Evolutionary conservation across 2,113 vertebrate genomes (phyloP).

Genomic region (Galeopterus variegatus): DNA sequence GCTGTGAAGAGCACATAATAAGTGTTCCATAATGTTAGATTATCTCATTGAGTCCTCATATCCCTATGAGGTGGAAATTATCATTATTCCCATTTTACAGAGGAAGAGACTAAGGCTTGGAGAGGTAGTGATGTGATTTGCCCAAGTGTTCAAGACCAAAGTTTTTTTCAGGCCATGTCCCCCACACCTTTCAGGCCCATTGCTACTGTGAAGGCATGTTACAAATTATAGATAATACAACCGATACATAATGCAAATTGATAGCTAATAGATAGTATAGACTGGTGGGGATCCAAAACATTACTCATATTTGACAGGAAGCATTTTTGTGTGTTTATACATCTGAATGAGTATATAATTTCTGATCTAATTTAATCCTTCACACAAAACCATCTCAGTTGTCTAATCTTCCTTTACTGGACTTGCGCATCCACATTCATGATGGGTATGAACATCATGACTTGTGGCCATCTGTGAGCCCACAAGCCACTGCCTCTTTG

Average conservation of each 20-base stretch:
- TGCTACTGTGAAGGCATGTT: not conserved
- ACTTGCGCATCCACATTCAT: not conserved
- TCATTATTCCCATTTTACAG: not conserved
- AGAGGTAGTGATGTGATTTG: not conserved
- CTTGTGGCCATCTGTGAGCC: slow-evolving; percentile 65
- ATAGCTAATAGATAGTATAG: not conserved
- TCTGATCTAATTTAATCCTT: slow-evolving; percentile 40
- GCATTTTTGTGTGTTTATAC: slow-evolving; percentile 14
- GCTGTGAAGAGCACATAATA: not conserved
- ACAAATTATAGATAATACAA: not conserved
- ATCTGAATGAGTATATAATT: not conserved
- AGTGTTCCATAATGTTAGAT: not conserved
- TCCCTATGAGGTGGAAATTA: not conserved
- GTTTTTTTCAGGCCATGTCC: not conserved
- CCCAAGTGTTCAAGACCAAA: not conserved
- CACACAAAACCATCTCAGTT: not conserved
- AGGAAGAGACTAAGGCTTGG: not conserved
- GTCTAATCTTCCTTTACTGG: slow-evolving; percentile 37
- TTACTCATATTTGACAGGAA: not conserved
- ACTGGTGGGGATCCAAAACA: not conserved
- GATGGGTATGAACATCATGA: not conserved
- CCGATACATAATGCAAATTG: not conserved
- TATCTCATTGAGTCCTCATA: not conserved
- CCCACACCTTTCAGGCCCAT: not conserved
- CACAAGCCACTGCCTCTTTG: slow-evolving; percentile 31